Percentiles rank a stretch among this genome's conserved stretches.
These are phyloP conservation scores for Microctenopoma steveboyesi DNA, from an alignment of 2,797 vertebrate species.

Conservation along the genomic window DNA sequence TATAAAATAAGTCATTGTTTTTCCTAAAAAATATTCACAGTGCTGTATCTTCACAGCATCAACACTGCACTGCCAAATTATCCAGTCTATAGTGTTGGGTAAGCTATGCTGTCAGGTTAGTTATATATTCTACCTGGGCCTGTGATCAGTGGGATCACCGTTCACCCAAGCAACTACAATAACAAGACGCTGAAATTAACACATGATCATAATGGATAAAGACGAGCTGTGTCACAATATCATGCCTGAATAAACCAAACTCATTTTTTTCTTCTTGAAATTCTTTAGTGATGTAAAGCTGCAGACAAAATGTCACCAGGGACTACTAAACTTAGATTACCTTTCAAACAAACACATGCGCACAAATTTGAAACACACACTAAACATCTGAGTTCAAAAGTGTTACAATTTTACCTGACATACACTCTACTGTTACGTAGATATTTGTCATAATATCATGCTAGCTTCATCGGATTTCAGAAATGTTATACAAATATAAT, in stretches of 20 bases:
- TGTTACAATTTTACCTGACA: too few relatives aligned
- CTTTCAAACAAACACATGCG: not conserved
- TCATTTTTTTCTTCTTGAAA: slow-evolving; percentile 20
- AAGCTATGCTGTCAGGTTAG: slow-evolving; percentile 4
- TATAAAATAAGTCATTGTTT: too few relatives aligned
- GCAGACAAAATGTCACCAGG: slow-evolving; percentile 46
- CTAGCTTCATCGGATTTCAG: too few relatives aligned
- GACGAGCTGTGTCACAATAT: slow-evolving; percentile 52
- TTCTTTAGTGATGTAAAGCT: slow-evolving; percentile 64
- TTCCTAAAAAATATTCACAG: too few relatives aligned
- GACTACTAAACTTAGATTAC: slow-evolving; percentile 17
- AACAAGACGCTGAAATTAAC: slow-evolving; percentile 51
- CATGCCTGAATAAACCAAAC: slow-evolving; percentile 67
- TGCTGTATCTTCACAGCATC: not conserved
- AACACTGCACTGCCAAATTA: slow-evolving; percentile 3
- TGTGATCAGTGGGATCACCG: slow-evolving; percentile 65
- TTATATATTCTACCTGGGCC: slow-evolving; percentile 45
- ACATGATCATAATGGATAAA: slow-evolving; percentile 61
- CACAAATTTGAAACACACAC: not conserved
- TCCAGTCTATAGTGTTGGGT: slow-evolving; percentile 22
- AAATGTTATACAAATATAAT: too few relatives aligned
- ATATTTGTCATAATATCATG: too few relatives aligned
- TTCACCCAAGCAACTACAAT: slow-evolving; percentile 43
- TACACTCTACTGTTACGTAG: too few relatives aligned
- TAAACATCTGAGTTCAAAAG: too few relatives aligned